Conservation (phyloP, 37 sponge, comb jelly and placozoan species). For the Chondrilla cf. caribensis region DNA sequence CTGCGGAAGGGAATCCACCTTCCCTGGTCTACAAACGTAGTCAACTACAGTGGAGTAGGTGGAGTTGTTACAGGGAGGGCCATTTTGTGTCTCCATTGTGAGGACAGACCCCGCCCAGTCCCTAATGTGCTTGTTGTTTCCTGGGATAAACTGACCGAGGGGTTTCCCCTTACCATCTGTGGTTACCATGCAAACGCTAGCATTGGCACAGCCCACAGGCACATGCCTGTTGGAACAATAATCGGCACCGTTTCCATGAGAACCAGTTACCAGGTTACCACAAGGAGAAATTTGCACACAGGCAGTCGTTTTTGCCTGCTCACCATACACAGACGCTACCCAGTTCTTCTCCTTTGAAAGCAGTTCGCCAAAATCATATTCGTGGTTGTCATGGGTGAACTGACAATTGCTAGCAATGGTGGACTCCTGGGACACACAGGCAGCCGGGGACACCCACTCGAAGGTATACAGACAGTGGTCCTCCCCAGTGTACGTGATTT, state of each 20-base stretch:
- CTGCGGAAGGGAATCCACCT: slow-evolving; percentile 33
- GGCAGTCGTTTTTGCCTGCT: background rate
- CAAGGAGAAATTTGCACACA: slow-evolving; percentile 68
- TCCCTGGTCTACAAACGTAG: slow-evolving; percentile 64
- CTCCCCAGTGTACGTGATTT: slow-evolving; percentile 17
- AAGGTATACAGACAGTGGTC: slow-evolving; percentile 68
- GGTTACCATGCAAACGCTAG: slow-evolving; percentile 54
- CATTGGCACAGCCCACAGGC: slow-evolving; percentile 35
- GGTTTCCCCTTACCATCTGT: slow-evolving; percentile 18
- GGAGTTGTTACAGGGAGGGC: background rate
- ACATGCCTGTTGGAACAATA: slow-evolving; percentile 46
- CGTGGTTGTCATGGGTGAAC: background rate
- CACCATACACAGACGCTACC: slow-evolving; percentile 22
- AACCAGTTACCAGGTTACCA: slow-evolving; percentile 42
- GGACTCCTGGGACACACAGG: slow-evolving; percentile 28
- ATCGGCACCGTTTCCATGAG: background rate
- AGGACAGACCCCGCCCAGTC: slow-evolving; percentile 29
- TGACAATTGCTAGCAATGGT: slow-evolving; percentile 29
- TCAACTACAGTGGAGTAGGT: slow-evolving; percentile 23
- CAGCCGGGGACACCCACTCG: slow-evolving; percentile 65
- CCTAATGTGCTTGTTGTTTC: background rate
- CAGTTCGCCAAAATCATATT: slow-evolving; percentile 56
- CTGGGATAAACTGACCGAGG: slow-evolving; percentile 46
- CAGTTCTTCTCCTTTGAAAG: slow-evolving; percentile 35
- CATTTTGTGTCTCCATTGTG: slow-evolving; percentile 17